Base-by-base conservation (phyloP, 2,113 vertebrate genomes). In the Procavia capensis region DNA sequence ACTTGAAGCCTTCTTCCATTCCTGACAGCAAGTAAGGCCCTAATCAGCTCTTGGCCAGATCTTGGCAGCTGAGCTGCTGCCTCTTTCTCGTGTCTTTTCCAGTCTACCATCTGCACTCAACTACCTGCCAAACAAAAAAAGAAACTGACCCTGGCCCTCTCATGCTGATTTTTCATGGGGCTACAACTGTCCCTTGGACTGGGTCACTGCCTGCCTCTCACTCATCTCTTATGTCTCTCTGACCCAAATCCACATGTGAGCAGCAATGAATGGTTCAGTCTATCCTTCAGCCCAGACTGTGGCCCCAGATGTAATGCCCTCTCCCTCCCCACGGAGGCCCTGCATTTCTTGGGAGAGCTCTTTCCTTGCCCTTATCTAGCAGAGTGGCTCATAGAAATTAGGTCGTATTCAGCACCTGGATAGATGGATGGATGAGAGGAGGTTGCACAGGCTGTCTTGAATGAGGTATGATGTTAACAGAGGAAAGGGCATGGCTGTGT, bases 401-500 rank as follows among this genome's bases (percentile, higher is more conserved):
- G 14, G 36, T 36, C 50, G 1, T 7, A 10, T 11, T 83, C 29
- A 1, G 36, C 24, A 6, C 22, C 10, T 54, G 50, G 20, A 10
- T 39, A 22, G 3, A 13, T 10, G 72, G 17, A 64, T 36, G 20
- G 39, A 13, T 45, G 31, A 13, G 41, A 54, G n/a, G 59, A 66
- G 79, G 31, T 6, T 0, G 39, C 0, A 3, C 0, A 17, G 24
- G 70, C 10, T 1, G 31, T 24, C 24, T 50, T 3, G 17, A 29
- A 0, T 16, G 50, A 4, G 5, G 36, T 0, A 4, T 36, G 16
- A 39, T 13, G 16, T 22, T 24, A 0, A 34, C n/a, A 2, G 7
- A 1, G 54, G 78, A 2, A 39, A 3, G 0, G 4, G 43, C 2
- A 0, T 4, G 24, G 17, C 39, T 4, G 5, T 4, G 3, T 0